Base-by-base conservation (phyloP, 2,113 vertebrate genomes). In the Brachypteracias leptosomus region DNA sequence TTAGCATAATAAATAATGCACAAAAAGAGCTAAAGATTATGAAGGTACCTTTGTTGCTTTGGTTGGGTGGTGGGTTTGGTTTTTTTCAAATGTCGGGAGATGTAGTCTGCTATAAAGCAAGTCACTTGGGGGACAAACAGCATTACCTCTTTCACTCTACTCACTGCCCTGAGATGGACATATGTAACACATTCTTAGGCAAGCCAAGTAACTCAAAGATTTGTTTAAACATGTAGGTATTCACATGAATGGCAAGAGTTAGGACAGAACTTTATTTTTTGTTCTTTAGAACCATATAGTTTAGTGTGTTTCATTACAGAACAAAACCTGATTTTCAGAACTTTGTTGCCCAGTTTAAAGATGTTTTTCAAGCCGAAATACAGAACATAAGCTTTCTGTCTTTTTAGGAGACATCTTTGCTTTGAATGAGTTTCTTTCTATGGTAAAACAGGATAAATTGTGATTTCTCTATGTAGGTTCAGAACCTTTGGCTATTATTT, bases 181-280 rank as follows among this genome's bases (percentile, higher is more conserved):
- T 58, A 49, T 10, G 10, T 40, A 63, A 22, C 17, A 38, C 6
- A 24, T 70, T 65, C 33, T 65, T 19, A 54, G 16, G 7, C 16
- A 80, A 93, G 11, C 7, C 36, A 7, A 80, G 13, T 18, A 80
- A 25, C 19, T 58, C 13, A 28, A 5, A 52, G 15, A 9, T 79
- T 62, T 82, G 4, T 57, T 88, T 85, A 79, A 76, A 52, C 4
- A 14, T 0, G 0, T 17, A 68, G 46, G 26, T 11, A 21, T 19
- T 73, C 13, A 62, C 16, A 17, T n/a, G 20, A 90, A 3, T 0
- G 0, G 13, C 47, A 57, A 75, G 5, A 2, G 55, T 9, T 35
- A 68, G 16, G 7, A 65, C 13, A 89, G 19, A 33, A 84, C 3
- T 5, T 58, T 73, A n/a, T n/a, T 2, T 8, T 62, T 44, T 59